A percentile compares a stretch with the other conserved stretches of the same genome.
phyloP scores from a whole-genome alignment of 2,797 vertebrate genomes.

The Typhlichthys eigenmanni region DNA sequence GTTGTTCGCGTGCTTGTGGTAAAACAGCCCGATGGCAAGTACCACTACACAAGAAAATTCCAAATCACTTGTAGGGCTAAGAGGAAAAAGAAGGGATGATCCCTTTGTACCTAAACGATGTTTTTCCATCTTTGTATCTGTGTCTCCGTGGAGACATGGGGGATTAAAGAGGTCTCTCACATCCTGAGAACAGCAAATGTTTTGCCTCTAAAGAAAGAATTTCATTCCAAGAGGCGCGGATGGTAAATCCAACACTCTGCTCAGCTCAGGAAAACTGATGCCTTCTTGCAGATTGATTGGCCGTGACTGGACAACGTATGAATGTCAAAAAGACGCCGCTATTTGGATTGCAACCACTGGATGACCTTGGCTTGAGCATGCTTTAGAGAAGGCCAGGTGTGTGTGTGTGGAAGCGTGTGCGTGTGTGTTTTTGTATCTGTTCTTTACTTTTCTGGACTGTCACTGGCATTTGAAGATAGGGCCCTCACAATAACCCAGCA shows the following conservation, averaged over 20 bases:
- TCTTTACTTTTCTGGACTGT: conserved; percentile 23
- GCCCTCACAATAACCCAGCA: conserved; percentile 30
- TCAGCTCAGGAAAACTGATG: conserved; percentile 23
- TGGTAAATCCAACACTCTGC: conserved; percentile 7
- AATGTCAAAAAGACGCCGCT: conserved; percentile 24
- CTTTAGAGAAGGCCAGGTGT: conserved; percentile 12
- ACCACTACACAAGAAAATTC: conserved; percentile 49
- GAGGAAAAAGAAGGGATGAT: conserved; percentile 38
- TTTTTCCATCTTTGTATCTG: conserved; percentile 45
- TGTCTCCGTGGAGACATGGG: conserved; percentile 7
- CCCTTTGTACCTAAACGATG: conserved; percentile 63
- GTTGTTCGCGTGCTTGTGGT: conserved; percentile 50
- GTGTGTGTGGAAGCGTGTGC: conserved; percentile 5
- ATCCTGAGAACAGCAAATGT: conserved; percentile 24
- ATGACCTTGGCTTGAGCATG: conserved; percentile 35
- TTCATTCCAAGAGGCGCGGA: background rate
- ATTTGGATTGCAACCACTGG: conserved; percentile 15
- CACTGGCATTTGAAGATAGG: conserved; percentile 47
- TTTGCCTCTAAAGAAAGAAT: conserved; percentile 5
- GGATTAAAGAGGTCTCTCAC: conserved; percentile 41
- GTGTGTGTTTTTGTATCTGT: conserved; percentile 24
- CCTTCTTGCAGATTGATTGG: conserved; percentile 16
- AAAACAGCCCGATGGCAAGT: conserved; percentile 54
- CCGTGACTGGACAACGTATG: conserved; percentile 3
- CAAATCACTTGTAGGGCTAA: conserved; percentile 35